Conservation (phyloP, 2,113 vertebrate genomes). For the Rattus norvegicus region DNA sequence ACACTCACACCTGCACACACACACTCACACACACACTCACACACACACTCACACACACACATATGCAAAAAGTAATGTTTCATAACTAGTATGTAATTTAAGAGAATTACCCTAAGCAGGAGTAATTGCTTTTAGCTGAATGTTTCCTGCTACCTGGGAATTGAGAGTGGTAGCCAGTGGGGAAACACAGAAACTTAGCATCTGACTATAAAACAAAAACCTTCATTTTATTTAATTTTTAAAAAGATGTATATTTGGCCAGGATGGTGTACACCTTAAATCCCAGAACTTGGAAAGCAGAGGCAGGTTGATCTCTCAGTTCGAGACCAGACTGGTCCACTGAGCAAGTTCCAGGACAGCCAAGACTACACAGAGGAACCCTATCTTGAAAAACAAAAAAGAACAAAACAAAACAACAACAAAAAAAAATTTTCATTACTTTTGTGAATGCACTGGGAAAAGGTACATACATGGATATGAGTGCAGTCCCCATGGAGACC, state of each 20-base stretch:
- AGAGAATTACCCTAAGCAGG: background rate
- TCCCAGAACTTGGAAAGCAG: too few species aligned
- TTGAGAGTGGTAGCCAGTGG: background rate
- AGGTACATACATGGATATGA: too few species aligned
- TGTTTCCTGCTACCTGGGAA: background rate
- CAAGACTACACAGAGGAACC: too few species aligned
- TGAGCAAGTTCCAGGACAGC: too few species aligned
- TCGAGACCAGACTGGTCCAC: too few species aligned
- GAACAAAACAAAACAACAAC: too few species aligned
- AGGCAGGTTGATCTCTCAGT: too few species aligned
- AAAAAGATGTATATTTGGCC: background rate
- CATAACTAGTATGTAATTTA: background rate
- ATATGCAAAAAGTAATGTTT: background rate
- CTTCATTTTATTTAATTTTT: background rate
- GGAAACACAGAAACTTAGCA: background rate
- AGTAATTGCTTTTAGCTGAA: background rate
- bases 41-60: background rate
- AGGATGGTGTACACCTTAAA: too few species aligned
- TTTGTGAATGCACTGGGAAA: background rate
- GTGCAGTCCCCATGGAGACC: background rate
- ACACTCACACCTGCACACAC: background rate
- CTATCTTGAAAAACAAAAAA: too few species aligned
- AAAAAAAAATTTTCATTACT: background rate
- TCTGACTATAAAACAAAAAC: background rate
- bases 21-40: too few species aligned